These are phyloP conservation scores for Sinohyriopsis cumingii DNA, from an alignment of 2,888 invertebrate species.

Conservation along the genomic window DNA sequence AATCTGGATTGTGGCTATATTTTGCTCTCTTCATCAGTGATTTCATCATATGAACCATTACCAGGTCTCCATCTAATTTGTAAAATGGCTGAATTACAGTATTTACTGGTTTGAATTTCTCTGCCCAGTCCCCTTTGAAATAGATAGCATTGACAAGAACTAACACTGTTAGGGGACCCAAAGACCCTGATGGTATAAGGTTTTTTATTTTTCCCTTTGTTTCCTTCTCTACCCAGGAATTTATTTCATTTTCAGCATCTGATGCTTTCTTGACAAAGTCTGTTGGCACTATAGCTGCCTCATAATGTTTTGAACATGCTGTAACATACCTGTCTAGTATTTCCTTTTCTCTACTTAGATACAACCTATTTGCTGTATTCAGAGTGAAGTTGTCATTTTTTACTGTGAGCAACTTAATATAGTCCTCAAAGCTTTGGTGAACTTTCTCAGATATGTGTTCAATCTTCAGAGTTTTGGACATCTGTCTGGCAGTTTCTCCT, in stretches of 20 bases:
- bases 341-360: conserved; percentile 75
- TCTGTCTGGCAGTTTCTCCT: conserved; percentile 65
- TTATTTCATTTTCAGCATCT: no score
- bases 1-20: conserved; percentile 72
- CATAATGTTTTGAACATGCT: no score
- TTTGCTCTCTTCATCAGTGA: conserved; percentile 80
- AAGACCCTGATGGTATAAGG: conserved; percentile 77
- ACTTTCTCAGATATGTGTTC: conserved; percentile 16
- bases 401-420: conserved; percentile 31
- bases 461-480: conserved; percentile 48
- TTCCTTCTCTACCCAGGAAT: conserved; percentile 78
- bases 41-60: conserved; percentile 76
- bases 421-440: conserved; percentile 31
- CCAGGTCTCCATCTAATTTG: conserved; percentile 2
- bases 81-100: conserved; percentile 77
- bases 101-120: conserved; percentile 75
- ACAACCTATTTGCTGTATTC: conserved; percentile 60
- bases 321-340: no score
- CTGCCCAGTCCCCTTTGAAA: conserved; percentile 72
- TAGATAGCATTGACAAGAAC: conserved; percentile 73
- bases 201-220: conserved; percentile 88
- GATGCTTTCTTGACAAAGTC: no score
- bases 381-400: conserved; percentile 41
- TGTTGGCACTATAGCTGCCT: no score
- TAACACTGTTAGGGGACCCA: conserved; percentile 60